Base-by-base conservation (phyloP, 2,797 vertebrate species). In the Danio albolineatus region DNA sequence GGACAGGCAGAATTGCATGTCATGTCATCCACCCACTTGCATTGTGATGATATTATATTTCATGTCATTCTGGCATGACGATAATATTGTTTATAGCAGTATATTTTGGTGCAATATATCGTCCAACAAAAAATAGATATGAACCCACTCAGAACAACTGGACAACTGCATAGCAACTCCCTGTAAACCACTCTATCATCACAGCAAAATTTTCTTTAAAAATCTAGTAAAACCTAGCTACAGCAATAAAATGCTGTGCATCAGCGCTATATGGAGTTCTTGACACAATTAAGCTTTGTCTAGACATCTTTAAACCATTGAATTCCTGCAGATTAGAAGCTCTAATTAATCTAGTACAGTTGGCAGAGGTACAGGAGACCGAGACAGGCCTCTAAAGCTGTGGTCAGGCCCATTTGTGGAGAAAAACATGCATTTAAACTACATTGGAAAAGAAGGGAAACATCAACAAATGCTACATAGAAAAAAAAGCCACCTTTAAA, bases 251-350 rank as follows among this genome's bases (percentile, higher is more conserved):
- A 17, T 7, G 16, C 36, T 69, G 9, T 71, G 16, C 49, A 71
- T 19, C 49, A 41, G 49, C 36, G 39, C 36, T 75, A 44, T 74
- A 38, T 62, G 59, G 38, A 16, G 73, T 61, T 41, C 70, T 82
- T 82, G 78, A 67, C 73, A 76, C 84, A 84, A 88, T 86, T 86
- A 86, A 83, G 82, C 71, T 82, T 84, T 81, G 87, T 87, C 85
- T 88, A 87, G 86, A 88, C 86, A 57, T 81, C 80, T 84, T 82
- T 85, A 82, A 85, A 74, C 84, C 80, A 69, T 76, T 43, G 59
- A 82, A 84, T 83, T 84, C 80, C 84, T 69, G 81, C 67, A 82
- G 85, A 86, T 86, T 84, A 88, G 76, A 84, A 82, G 67, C 70
- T 16, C 79, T 84, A 84, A 86, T 86, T 85, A 83, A 88, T 87